These are phyloP conservation scores for Drosophila macrothrix DNA, from an alignment of 2,888 invertebrate genomes.

Conservation along the genomic window DNA sequence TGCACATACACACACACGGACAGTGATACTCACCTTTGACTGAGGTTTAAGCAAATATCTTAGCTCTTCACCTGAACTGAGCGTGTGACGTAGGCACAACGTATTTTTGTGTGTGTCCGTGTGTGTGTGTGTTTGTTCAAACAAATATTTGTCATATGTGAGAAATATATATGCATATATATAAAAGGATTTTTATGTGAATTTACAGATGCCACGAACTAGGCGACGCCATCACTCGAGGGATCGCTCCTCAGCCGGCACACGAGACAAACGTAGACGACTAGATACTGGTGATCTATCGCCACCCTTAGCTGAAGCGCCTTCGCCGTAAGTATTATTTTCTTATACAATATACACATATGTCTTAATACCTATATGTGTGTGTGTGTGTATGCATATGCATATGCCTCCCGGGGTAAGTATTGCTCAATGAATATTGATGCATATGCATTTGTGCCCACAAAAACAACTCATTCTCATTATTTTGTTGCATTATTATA, in stretches of 20 bases:
- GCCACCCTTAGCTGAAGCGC: slow-evolving; percentile 76
- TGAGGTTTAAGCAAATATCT: slow-evolving; percentile 25
- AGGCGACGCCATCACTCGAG: slow-evolving; percentile 92
- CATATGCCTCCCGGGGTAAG: slow-evolving; percentile 24
- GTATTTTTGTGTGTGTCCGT: not conserved
- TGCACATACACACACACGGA: slow-evolving; percentile 1
- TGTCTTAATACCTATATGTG: not conserved
- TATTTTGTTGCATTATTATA: slow-evolving; percentile 27
- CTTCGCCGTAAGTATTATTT: slow-evolving; percentile 83
- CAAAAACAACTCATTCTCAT: slow-evolving; percentile 24
- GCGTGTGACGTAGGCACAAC: slow-evolving; percentile 40
- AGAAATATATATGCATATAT: slow-evolving; percentile 7
- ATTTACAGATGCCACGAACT: slow-evolving; percentile 91
- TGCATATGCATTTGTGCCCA: slow-evolving; percentile 11
- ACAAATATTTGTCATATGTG: slow-evolving; percentile 11
- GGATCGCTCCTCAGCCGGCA: slow-evolving; percentile 86
- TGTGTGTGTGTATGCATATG: slow-evolving; percentile 4
- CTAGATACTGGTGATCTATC: slow-evolving; percentile 87
- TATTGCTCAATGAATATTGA: slow-evolving; percentile 36
- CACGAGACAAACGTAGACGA: slow-evolving; percentile 89
- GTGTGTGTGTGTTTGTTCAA: not conserved
- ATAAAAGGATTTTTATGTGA: not conserved
- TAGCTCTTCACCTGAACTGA: slow-evolving; percentile 20
- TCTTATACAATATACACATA: slow-evolving; percentile 3
- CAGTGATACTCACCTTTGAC: slow-evolving; percentile 64